Conservation (phyloP, 30 jellyfish, hydroid and myxozoan species). For the Pelagia noctiluca region DNA sequence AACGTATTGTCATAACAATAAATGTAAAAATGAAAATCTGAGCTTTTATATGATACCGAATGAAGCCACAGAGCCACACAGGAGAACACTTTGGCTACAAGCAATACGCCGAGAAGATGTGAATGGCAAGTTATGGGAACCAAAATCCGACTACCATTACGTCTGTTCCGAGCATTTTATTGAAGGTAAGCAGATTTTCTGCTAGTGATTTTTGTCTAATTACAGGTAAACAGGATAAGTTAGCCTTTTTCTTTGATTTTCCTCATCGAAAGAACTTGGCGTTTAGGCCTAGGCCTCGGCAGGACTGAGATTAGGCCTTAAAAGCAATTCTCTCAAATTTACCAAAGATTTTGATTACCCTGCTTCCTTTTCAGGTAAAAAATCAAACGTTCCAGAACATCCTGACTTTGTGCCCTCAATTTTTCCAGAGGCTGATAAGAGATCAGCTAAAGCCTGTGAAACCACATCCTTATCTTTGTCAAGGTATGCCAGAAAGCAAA, state of each 20-base stretch:
- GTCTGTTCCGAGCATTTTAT: background rate
- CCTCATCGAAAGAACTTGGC: background rate
- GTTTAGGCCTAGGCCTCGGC: background rate
- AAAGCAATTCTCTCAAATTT: background rate
- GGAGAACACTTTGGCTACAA: constrained; percentile 23
- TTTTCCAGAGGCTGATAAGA: background rate
- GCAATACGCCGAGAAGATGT: constrained; percentile 32
- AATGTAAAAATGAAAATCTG: background rate
- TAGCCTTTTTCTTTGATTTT: background rate
- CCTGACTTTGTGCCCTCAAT: constrained; percentile 1
- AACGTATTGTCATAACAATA: background rate
- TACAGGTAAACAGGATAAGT: background rate
- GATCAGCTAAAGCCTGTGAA: background rate
- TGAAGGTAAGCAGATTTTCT: background rate
- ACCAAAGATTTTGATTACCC: too few relatives aligned
- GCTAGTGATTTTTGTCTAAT: background rate
- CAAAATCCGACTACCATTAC: background rate
- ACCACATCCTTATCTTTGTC: background rate
- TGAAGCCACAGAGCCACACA: constrained; percentile 40
- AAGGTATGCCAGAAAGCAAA: background rate
- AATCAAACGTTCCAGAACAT: background rate
- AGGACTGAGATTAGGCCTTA: background rate
- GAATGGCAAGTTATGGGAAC: background rate
- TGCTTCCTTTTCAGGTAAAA: background rate
- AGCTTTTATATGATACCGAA: constrained; percentile 28